Percentiles rank a stretch among this genome's conserved stretches.
These are phyloP conservation scores for Cyrtonyx montezumae DNA, from an alignment of 2,113 vertebrate genomes.

Conservation along the genomic window DNA sequence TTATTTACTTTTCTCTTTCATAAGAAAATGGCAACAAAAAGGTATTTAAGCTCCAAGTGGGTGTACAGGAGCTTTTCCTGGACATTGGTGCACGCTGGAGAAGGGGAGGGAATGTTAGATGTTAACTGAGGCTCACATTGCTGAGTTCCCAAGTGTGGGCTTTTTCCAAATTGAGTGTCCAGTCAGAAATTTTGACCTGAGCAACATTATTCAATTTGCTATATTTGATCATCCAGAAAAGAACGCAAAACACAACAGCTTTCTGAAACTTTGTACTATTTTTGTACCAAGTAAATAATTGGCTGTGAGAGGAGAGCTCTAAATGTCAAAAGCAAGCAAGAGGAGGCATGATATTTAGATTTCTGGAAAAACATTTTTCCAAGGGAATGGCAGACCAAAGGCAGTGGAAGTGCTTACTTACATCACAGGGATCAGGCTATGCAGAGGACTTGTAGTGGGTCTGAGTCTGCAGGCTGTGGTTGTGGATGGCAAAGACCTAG, in stretches of 20 bases:
- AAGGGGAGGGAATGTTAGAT: not conserved
- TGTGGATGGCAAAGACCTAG: not conserved
- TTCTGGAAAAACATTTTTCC: not conserved
- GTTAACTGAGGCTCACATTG: constrained; percentile 9
- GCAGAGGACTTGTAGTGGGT: not conserved
- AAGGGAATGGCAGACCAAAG: not conserved
- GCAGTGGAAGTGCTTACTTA: not conserved
- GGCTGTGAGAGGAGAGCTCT: not conserved
- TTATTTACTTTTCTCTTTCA: constrained; percentile 60
- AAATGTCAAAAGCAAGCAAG: not conserved
- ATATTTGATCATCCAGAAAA: constrained; percentile 7
- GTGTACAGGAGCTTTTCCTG: constrained; percentile 19
- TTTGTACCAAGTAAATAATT: not conserved
- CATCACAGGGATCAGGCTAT: accelerated
- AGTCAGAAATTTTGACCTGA: constrained; percentile 12
- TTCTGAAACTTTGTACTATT: not conserved
- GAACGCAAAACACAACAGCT: not conserved
- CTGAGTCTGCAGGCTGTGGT: not conserved
- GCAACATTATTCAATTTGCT: constrained; percentile 4
- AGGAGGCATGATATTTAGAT: not conserved
- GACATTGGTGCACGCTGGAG: not conserved
- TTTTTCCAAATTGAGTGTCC: not conserved
- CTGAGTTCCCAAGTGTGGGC: constrained; percentile 16
- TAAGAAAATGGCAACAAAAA: constrained; percentile 49
- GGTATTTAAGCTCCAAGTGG: constrained; percentile 33